Conservation (phyloP, 2,888 invertebrate genomes). For the Zonitis immaculata region DNA sequence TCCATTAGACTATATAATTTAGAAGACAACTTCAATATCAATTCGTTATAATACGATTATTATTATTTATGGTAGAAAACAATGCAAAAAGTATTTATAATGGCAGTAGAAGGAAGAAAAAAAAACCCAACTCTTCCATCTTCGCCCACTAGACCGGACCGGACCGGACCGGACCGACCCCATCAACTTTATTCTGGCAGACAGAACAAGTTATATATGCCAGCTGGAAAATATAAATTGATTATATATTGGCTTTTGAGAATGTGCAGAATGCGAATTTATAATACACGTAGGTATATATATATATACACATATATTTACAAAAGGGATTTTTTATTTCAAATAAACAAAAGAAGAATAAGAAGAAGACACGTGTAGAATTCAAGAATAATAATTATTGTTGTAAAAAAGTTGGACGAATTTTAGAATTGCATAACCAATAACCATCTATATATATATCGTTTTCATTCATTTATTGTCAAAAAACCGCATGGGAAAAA, state of each 20-base stretch:
- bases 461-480: neutral
- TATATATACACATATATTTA: too few species aligned
- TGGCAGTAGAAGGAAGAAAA: neutral
- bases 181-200: slow-evolving; percentile 4
- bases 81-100: neutral
- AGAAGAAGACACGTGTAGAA: too few species aligned
- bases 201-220: slow-evolving; percentile 22
- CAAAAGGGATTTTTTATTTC: too few species aligned
- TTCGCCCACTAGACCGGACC: too few species aligned
- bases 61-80: neutral
- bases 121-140: too few species aligned
- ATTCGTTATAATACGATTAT: neutral
- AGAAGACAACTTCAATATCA: neutral
- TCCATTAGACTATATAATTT: neutral
- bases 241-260: slow-evolving; percentile 20
- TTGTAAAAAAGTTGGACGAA: too few species aligned
- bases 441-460: too few species aligned
- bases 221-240: slow-evolving; percentile 25
- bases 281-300: too few species aligned
- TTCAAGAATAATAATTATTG: too few species aligned
- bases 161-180: too few species aligned
- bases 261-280: slow-evolving; percentile 19
- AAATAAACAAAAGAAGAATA: too few species aligned
- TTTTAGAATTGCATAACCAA: too few species aligned
- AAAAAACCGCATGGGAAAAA: slow-evolving; percentile 5